phyloP scores from a whole-genome alignment of 2,888 invertebrate genomes.

The Epistrophe eligans region DNA sequence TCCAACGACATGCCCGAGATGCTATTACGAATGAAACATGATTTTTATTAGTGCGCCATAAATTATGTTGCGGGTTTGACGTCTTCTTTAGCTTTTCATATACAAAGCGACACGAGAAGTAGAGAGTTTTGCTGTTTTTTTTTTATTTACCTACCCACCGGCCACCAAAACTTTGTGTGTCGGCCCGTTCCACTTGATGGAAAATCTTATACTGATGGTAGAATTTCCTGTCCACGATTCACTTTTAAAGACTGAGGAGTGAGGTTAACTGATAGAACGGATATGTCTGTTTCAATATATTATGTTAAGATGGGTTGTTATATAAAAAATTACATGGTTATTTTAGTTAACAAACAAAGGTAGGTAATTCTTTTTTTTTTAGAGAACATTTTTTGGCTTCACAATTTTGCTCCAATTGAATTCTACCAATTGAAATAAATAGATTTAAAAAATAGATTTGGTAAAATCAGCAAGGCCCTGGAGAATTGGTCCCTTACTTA shows the following conservation, averaged over 20 bases:
- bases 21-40: slow-evolving; percentile 73
- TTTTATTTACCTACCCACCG: neutral
- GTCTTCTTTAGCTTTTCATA: slow-evolving; percentile 48
- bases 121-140: slow-evolving; percentile 10
- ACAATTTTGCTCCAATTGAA: too few species aligned
- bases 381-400: too few species aligned
- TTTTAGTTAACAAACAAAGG: too few species aligned
- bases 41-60: slow-evolving; percentile 74
- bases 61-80: slow-evolving; percentile 70
- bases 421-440: too few species aligned
- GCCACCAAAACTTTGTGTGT: slow-evolving; percentile 2
- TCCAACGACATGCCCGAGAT: slow-evolving; percentile 33
- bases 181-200: slow-evolving; percentile 28
- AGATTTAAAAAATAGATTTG: too few species aligned
- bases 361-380: too few species aligned
- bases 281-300: neutral
- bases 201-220: slow-evolving; percentile 39
- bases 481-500: too few species aligned
- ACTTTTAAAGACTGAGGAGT: neutral
- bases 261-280: neutral
- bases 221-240: slow-evolving; percentile 42
- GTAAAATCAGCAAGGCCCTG: too few species aligned
- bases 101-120: neutral
- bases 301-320: too few species aligned
- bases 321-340: too few species aligned